phyloP scores from a whole-genome alignment of 2,888 invertebrate species.

The Nomada ferruginata region DNA sequence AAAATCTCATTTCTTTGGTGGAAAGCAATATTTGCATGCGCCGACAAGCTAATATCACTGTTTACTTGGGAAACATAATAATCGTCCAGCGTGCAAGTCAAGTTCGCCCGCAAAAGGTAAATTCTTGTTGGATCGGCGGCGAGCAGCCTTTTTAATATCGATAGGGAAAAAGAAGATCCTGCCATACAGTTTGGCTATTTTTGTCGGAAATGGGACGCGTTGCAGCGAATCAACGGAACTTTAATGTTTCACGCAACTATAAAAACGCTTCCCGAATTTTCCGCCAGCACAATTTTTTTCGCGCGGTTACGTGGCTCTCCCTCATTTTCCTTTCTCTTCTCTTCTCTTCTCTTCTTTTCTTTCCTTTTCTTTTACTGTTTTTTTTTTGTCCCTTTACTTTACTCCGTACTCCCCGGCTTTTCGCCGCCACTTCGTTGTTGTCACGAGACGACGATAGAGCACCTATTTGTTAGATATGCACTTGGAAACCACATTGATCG shows the following conservation, averaged over 20 bases:
- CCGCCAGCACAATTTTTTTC: not conserved
- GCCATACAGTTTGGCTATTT: not conserved
- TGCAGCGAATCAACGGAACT: slow-evolving; percentile 17
- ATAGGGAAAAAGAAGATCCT: not conserved
- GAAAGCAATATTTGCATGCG: slow-evolving; percentile 56
- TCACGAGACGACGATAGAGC: not conserved
- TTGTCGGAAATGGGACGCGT: not conserved
- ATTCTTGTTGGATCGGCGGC: slow-evolving; percentile 27
- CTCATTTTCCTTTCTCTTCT: too few relatives aligned
- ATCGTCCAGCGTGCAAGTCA: slow-evolving; percentile 53
- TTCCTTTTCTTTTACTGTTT: not conserved
- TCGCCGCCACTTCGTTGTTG: not conserved
- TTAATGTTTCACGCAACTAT: slow-evolving; percentile 37
- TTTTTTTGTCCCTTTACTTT: not conserved
- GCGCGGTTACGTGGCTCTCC: not conserved
- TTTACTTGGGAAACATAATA: slow-evolving; percentile 63
- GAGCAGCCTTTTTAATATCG: slow-evolving; percentile 26
- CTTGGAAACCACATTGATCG: slow-evolving; percentile 1
- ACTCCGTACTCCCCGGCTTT: too few relatives aligned
- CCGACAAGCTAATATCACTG: slow-evolving; percentile 64
- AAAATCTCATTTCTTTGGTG: slow-evolving; percentile 59
- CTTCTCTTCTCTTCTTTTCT: too few relatives aligned
- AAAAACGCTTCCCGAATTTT: slow-evolving; percentile 25
- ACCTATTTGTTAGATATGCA: not conserved
- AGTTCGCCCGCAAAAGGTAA: slow-evolving; percentile 22